Base-by-base conservation (phyloP, 2,113 vertebrate species). In the Anser brachyrhynchus region DNA sequence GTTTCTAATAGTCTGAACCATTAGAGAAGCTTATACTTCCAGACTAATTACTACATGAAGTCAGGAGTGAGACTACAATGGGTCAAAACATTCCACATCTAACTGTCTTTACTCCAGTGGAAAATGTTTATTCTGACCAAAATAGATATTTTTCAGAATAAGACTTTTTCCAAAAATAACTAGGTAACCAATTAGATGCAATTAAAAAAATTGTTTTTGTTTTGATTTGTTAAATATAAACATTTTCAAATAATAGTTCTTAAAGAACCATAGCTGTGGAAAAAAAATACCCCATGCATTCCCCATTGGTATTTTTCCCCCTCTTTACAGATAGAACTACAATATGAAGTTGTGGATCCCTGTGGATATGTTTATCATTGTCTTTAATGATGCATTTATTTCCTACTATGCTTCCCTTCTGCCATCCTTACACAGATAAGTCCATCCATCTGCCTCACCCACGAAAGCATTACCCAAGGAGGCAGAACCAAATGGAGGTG, bases 1-100 rank as follows among this genome's bases (percentile, higher is more conserved):
- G 96, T 70, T 93, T 97, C 81, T 74, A 92, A 95, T 96, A 96
- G 76, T 17, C 76, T 59, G 25, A 90, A 64, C 52, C 66, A 52
- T 93, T 91, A 88, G 93, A 94, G 35, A 77, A 84, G 39, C 26
- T 65, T 52, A 59, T 65, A 84, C 93, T 92, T 95, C 69, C 86
- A 70, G 80, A 52, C 15, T 69, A 75, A 57, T 13, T 65, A 61
- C 78, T 67, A 37, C 39, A 70, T 26, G 52, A 65, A 94, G 57
- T 61, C 73, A 41, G 65, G 58, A 95, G 69, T 13, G 51, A 90
- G 79, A 61, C 61, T 93, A 25, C 4, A 78, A 90, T 3, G 57
- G 81, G 23, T 87, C 57, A 78, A 26, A 91, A 49, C 0, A 2
- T 86, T 94, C 88, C 44, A 41, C 44, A 41, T 67, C 69, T 61